Percentiles rank a stretch among this genome's conserved stretches.
phyloP scores from a whole-genome alignment of 2,113 vertebrate genomes.

The Myotis lucifugus region DNA sequence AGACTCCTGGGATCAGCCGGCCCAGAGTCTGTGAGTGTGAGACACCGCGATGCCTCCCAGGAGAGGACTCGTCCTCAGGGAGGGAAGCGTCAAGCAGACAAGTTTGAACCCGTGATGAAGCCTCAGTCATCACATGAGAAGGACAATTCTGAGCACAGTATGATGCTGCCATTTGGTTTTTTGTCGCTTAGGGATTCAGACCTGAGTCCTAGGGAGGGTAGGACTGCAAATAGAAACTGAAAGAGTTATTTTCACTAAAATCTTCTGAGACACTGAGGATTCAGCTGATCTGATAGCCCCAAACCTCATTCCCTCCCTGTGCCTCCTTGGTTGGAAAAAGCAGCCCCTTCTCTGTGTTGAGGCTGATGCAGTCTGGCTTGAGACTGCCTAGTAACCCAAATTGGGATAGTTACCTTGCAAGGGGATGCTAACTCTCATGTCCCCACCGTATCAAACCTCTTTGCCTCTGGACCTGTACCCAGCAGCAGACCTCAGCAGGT shows the following conservation, averaged over 20 bases:
- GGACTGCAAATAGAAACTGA: background rate
- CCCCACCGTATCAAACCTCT: background rate
- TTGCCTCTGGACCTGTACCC: background rate
- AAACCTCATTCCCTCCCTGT: background rate
- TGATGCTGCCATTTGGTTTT: conserved; percentile 38
- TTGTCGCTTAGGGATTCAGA: conserved; percentile 21
- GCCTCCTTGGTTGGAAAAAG: background rate
- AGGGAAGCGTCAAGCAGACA: conserved; percentile 42
- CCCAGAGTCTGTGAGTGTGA: conserved; percentile 20
- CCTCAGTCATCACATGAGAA: conserved; percentile 24
- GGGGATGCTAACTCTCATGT: background rate
- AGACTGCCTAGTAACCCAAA: background rate
- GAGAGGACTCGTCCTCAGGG: background rate
- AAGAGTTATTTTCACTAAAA: conserved; percentile 55
- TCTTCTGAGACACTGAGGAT: conserved; percentile 44
- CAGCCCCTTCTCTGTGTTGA: background rate
- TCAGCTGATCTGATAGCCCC: conserved; percentile 16
- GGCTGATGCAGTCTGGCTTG: background rate
- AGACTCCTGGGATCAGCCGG: conserved; percentile 41
- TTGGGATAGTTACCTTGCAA: background rate
- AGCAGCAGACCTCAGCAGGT: background rate
- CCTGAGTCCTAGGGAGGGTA: background rate
- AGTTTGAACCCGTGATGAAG: conserved; percentile 32
- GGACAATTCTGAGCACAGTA: conserved; percentile 34
- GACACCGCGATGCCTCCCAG: conserved; percentile 29